Evolutionary conservation across 2,888 invertebrate genomes (phyloP), one percentile per base, ranked within the genome.

Genomic region (Myopa testacea): DNA sequence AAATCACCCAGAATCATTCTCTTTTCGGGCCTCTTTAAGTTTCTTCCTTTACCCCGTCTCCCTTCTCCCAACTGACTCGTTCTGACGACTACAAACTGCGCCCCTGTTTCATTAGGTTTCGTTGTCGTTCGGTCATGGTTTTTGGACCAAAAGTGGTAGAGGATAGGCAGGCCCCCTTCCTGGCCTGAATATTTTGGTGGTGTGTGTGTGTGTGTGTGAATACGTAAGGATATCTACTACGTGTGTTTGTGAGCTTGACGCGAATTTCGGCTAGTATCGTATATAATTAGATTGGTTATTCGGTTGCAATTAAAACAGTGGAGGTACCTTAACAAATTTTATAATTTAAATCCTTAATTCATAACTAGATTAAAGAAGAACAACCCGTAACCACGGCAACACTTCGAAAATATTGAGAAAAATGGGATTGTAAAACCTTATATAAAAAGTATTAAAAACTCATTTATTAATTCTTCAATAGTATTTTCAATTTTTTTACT

Each of bases 211-310:
- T n/a, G 3, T 55, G 65, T 37, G 38, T 26, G 52, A 45, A n/a
- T 60, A 45, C 8, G 45, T 73, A 4, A 4, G 73, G 26, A 14
- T 60, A 40, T 72, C 38, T 16, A 3, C 71, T 81, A 81, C 26
- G 1, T 19, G 71, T n/a, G 38, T 68, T 62, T 77, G 67, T 71
- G 65, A 7, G 19, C 6, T n/a, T 63, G 34, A 4, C 14, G 55
- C 5, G 14, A 60, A 10, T 60, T 63, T 63, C 7, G 16, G 58
- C 19, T n/a, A n/a, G 34, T 72, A 78, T 75, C 52, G 55, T 71
- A 76, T 74, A 78, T 79, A 79, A 79, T 79, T 79, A 79, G 79
- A 79, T 78, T 72, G 67, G 76, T 78, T 78, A 76, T 73, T 77
- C 77, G 78, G 65, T 50, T 12, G 74, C 63, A 74, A 73, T 74